These are phyloP conservation scores for Cuniculus paca DNA, from an alignment of 2,797 vertebrate genomes.

Conservation along the genomic window DNA sequence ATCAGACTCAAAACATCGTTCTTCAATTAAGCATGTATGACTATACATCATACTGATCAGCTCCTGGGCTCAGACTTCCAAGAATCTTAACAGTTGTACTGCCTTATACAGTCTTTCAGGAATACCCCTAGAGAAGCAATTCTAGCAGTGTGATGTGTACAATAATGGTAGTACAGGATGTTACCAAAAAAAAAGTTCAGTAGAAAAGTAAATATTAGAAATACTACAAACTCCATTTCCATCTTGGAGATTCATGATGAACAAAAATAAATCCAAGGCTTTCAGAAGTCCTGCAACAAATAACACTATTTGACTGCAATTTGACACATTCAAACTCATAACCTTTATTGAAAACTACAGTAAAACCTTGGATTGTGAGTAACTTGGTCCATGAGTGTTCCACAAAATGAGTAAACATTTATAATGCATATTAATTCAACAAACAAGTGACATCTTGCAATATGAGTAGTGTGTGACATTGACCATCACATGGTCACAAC, in stretches of 20 bases:
- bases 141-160: neutral
- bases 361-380: neutral
- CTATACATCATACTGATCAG: neutral
- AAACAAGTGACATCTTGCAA: neutral
- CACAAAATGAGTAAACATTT: neutral
- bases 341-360: neutral
- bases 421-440: neutral
- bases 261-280: slow-evolving; percentile 13
- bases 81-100: neutral
- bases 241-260: neutral
- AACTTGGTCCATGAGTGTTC: neutral
- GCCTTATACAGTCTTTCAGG: neutral
- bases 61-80: neutral
- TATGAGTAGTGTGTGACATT: neutral
- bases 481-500: neutral
- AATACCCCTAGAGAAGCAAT: neutral
- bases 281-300: slow-evolving; percentile 14
- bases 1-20: slow-evolving; percentile 3
- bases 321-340: neutral
- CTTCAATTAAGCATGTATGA: slow-evolving; percentile 8
- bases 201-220: slow-evolving; percentile 32
- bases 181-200: neutral
- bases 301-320: slow-evolving; percentile 8
- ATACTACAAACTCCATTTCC: neutral
- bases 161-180: neutral